Percentiles rank a stretch among this genome's conserved stretches.
Evolutionary conservation across 2,888 invertebrate species (phyloP).

Genomic region (Pollenia angustigena): DNA sequence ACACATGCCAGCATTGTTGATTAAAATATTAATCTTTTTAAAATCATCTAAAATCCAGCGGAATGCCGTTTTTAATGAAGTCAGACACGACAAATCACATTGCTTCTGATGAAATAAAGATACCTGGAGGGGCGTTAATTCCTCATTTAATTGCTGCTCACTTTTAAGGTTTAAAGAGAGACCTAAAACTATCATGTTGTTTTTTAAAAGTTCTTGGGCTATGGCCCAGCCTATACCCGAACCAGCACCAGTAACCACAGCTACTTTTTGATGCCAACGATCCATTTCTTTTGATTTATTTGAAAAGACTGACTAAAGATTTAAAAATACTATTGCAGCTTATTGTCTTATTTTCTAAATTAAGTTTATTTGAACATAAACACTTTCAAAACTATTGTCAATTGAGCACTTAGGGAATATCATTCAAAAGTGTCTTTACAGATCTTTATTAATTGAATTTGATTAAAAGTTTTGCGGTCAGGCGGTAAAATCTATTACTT

Average conservation of each 20-base stretch:
- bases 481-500: too few species aligned
- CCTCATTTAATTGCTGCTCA: slow-evolving; percentile 75
- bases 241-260: slow-evolving; percentile 60
- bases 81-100: slow-evolving; percentile 85
- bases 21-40: slow-evolving; percentile 85
- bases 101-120: slow-evolving; percentile 82
- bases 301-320: neutral
- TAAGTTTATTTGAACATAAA: neutral
- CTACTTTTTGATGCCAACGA: slow-evolving; percentile 57
- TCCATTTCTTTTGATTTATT: slow-evolving; percentile 41
- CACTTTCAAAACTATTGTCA: too few species aligned
- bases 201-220: slow-evolving; percentile 38
- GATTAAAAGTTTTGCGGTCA: slow-evolving; percentile 4
- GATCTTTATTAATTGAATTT: slow-evolving; percentile 14
- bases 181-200: slow-evolving; percentile 37
- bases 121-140: slow-evolving; percentile 67
- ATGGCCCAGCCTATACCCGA: slow-evolving; percentile 63
- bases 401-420: neutral
- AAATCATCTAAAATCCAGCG: slow-evolving; percentile 84
- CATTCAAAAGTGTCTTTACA: neutral
- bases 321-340: neutral
- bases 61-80: slow-evolving; percentile 85
- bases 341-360: slow-evolving; percentile 14
- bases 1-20: slow-evolving; percentile 86
- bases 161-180: slow-evolving; percentile 37